A percentile compares a stretch with the other conserved stretches of the same genome.
These are phyloP conservation scores for Telenomus remus DNA, from an alignment of 1,140 invertebrate genomes.

Conservation along the genomic window DNA sequence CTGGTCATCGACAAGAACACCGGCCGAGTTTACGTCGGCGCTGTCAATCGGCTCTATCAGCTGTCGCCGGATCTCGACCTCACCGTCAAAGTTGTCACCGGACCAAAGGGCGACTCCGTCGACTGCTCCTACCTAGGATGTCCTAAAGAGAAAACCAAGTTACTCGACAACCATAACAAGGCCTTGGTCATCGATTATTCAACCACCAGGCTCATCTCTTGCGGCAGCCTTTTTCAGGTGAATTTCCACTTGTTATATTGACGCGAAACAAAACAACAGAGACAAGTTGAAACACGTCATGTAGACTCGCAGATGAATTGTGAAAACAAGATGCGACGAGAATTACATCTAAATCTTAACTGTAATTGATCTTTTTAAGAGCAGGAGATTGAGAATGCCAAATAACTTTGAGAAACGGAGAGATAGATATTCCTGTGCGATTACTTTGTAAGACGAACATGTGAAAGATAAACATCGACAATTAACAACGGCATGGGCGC, in stretches of 20 bases:
- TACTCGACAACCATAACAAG: conserved; percentile 96
- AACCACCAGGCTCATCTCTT: conserved; percentile 91
- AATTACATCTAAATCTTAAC: no score
- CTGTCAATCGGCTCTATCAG: conserved; percentile 95
- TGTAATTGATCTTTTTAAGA: conserved; percentile 6
- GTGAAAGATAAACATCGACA: conserved; percentile 47
- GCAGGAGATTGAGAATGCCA: conserved; percentile 7
- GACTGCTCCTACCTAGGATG: conserved; percentile 92
- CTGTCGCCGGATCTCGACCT: conserved; percentile 89
- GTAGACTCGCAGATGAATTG: no score
- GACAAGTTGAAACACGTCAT: no score
- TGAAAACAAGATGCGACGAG: no score
- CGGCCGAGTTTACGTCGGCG: conserved; percentile 93
- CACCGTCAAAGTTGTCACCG: conserved; percentile 87
- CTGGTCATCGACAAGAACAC: conserved; percentile 94
- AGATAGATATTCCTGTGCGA: conserved; percentile 29
- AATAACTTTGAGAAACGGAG: conserved; percentile 30
- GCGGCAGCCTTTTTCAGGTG: conserved; percentile 88
- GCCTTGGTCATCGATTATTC: conserved; percentile 95
- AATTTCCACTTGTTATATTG: conserved; percentile 27
- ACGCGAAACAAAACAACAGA: no score
- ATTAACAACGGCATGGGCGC: conserved; percentile 37
- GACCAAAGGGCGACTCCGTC: conserved; percentile 91
- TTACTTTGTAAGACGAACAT: conserved; percentile 44
- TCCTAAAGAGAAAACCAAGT: conserved; percentile 81